Percentiles rank a stretch among this genome's conserved stretches.
Evolutionary conservation across 2,888 invertebrate genomes (phyloP).

Genomic region (Oscheius myriophilus): DNA sequence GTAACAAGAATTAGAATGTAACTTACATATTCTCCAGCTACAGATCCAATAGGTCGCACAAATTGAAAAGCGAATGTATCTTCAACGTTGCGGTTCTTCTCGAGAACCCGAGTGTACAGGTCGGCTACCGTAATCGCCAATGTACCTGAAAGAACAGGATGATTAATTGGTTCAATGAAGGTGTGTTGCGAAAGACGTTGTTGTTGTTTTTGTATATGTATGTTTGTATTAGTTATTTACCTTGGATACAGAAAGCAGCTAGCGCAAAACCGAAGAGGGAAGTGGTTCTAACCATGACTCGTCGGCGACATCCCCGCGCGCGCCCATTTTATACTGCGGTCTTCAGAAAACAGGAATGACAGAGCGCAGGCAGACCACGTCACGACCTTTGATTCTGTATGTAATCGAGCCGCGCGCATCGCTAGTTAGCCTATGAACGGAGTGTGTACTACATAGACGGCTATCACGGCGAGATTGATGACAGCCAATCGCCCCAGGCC

Average conservation of each 20-base stretch:
- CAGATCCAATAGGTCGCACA: slow-evolving; percentile 52
- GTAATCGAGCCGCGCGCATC: slow-evolving; percentile 16
- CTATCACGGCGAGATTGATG: slow-evolving; percentile 2
- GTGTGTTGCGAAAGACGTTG: background rate
- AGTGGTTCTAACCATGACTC: slow-evolving; percentile 9
- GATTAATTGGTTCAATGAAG: background rate
- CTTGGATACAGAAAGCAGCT: slow-evolving; percentile 1
- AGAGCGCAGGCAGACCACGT: slow-evolving; percentile 26
- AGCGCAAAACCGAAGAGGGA: background rate
- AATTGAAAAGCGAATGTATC: slow-evolving; percentile 49
- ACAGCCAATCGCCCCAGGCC: background rate
- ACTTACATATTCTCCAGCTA: slow-evolving; percentile 54
- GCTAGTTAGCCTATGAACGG: slow-evolving; percentile 12
- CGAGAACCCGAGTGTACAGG: slow-evolving; percentile 39
- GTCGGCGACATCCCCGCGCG: slow-evolving; percentile 3
- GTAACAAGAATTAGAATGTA: background rate
- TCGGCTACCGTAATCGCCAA: slow-evolving; percentile 35
- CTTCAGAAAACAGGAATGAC: slow-evolving; percentile 30
- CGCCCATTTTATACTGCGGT: slow-evolving; percentile 22
- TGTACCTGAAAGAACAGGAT: slow-evolving; percentile 8
- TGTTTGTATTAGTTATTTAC: slow-evolving; percentile 1
- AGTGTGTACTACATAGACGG: slow-evolving; percentile 22
- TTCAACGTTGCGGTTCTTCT: slow-evolving; percentile 37
- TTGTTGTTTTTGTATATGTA: background rate
- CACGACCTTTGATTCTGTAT: slow-evolving; percentile 30